phyloP scores from a whole-genome alignment of 2,888 invertebrate genomes.

The Lagria hirta region DNA sequence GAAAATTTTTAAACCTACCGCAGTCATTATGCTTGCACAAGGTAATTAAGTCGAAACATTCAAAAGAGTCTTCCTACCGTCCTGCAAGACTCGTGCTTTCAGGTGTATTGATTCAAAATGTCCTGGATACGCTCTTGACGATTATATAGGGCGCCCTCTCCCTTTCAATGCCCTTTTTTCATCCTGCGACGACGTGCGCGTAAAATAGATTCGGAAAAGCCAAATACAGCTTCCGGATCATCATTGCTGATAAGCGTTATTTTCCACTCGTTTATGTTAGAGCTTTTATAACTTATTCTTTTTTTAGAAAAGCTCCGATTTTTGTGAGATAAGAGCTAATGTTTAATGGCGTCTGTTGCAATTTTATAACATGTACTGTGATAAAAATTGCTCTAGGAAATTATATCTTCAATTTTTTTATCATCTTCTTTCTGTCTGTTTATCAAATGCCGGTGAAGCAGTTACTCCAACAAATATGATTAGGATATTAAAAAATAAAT shows the following conservation, averaged over 20 bases:
- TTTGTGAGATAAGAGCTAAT: too few species aligned
- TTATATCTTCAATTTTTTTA: too few species aligned
- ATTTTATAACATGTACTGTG: too few species aligned
- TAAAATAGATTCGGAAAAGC: slow-evolving; percentile 13
- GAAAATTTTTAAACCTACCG: slow-evolving; percentile 13
- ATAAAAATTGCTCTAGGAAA: too few species aligned
- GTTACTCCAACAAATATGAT: too few species aligned
- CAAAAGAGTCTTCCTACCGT: slow-evolving; percentile 12
- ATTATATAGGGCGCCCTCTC: slow-evolving; percentile 12
- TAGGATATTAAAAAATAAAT: too few species aligned
- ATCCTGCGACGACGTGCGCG: slow-evolving; percentile 11
- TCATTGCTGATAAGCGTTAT: slow-evolving; percentile 7
- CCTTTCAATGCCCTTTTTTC: slow-evolving; percentile 9
- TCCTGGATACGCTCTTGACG: slow-evolving; percentile 18
- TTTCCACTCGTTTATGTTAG: slow-evolving; percentile 4
- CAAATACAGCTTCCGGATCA: slow-evolving; percentile 11
- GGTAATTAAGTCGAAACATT: slow-evolving; percentile 23
- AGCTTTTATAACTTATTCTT: too few species aligned
- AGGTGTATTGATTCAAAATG: slow-evolving; percentile 20
- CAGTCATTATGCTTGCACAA: slow-evolving; percentile 17
- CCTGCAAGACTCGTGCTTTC: slow-evolving; percentile 17
- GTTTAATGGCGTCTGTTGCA: too few species aligned
- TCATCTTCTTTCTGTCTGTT: too few species aligned
- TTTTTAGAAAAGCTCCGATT: too few species aligned
- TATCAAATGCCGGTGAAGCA: too few species aligned